A percentile compares a stretch with the other conserved stretches of the same genome.
Conservation (phyloP, 2,113 vertebrate species). For the Trinectes maculatus region DNA sequence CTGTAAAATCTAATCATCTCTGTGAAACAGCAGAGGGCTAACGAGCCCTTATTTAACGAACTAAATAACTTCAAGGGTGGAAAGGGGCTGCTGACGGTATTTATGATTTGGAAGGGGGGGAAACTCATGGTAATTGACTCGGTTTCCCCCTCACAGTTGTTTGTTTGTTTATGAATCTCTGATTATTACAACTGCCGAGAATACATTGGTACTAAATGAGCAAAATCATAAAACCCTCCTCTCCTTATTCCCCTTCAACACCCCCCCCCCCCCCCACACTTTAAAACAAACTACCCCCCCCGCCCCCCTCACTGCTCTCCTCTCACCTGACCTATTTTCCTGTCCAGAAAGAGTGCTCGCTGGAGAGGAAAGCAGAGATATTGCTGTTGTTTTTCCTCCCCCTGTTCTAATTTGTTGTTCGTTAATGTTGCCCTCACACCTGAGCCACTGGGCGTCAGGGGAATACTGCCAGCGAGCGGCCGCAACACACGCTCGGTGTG, state of each 20-base stretch:
- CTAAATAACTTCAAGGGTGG: constrained; percentile 94
- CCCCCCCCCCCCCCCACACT: constrained; percentile 13
- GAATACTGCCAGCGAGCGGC: constrained; percentile 57
- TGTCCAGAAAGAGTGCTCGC: constrained; percentile 73
- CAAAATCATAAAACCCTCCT: constrained; percentile 55
- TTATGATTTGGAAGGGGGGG: constrained; percentile 79
- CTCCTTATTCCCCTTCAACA: constrained; percentile 40
- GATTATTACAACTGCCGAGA: constrained; percentile 80
- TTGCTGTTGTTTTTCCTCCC: constrained; percentile 70
- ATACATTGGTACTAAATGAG: constrained; percentile 79
- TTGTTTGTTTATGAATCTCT: constrained; percentile 80
- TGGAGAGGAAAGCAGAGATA: constrained; percentile 75
- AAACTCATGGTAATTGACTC: constrained; percentile 77
- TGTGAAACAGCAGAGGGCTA: constrained; percentile 97
- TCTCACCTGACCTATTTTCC: constrained; percentile 78
- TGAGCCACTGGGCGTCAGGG: constrained; percentile 72
- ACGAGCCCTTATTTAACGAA: constrained; percentile 99
- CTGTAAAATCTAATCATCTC: constrained; percentile 99
- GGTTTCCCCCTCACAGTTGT: constrained; percentile 75
- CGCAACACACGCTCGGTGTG: constrained; percentile 66
- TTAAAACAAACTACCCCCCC: constrained; percentile 33
- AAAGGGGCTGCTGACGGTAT: constrained; percentile 82
- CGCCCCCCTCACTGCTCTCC: constrained; percentile 30
- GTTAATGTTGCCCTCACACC: constrained; percentile 80
- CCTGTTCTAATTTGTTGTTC: constrained; percentile 78